Percentiles rank a stretch among this genome's conserved stretches.
Evolutionary conservation across 92 coral and sea anemone species (phyloP).

Genomic region (Phenganax marumi): DNA sequence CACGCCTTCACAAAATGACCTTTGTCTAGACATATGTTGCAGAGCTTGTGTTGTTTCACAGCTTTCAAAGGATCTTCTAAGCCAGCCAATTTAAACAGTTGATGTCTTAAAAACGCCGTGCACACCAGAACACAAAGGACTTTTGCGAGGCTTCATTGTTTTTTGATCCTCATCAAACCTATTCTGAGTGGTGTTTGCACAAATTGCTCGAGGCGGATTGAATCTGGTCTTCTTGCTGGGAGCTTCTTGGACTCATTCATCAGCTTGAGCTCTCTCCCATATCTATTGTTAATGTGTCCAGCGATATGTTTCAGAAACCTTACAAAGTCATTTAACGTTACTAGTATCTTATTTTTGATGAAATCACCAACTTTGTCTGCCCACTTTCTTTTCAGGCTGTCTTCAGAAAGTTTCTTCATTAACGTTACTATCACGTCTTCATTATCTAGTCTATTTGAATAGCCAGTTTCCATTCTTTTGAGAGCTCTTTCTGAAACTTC

Average conservation of each 20-base stretch:
- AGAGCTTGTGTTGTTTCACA: slow-evolving; percentile 27
- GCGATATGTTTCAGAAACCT: slow-evolving; percentile 47
- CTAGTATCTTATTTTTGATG: slow-evolving; percentile 50
- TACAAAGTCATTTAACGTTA: slow-evolving; percentile 56
- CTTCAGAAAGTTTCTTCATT: slow-evolving; percentile 71
- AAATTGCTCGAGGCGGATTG: not conserved
- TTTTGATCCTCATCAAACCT: slow-evolving; percentile 16
- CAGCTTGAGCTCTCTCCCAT: slow-evolving; percentile 19
- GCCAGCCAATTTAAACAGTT: slow-evolving; percentile 37
- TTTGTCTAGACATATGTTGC: slow-evolving; percentile 11
- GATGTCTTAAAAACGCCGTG: slow-evolving; percentile 38
- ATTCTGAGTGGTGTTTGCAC: slow-evolving; percentile 7
- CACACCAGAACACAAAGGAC: slow-evolving; percentile 23
- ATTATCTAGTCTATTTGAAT: slow-evolving; percentile 59
- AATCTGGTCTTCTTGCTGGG: not conserved
- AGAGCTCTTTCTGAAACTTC: slow-evolving; percentile 60
- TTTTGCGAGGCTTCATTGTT: not conserved
- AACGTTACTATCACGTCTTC: slow-evolving; percentile 66
- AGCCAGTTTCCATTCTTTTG: slow-evolving; percentile 59
- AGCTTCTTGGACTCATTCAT: slow-evolving; percentile 9
- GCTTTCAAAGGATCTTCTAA: slow-evolving; percentile 8
- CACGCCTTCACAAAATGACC: slow-evolving; percentile 27
- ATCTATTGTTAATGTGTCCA: slow-evolving; percentile 27
- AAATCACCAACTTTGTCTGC: slow-evolving; percentile 73
- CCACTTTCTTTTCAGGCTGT: slow-evolving; percentile 67